These are phyloP conservation scores for Callinectes sapidus DNA, from an alignment of 2,888 invertebrate genomes.

Conservation along the genomic window DNA sequence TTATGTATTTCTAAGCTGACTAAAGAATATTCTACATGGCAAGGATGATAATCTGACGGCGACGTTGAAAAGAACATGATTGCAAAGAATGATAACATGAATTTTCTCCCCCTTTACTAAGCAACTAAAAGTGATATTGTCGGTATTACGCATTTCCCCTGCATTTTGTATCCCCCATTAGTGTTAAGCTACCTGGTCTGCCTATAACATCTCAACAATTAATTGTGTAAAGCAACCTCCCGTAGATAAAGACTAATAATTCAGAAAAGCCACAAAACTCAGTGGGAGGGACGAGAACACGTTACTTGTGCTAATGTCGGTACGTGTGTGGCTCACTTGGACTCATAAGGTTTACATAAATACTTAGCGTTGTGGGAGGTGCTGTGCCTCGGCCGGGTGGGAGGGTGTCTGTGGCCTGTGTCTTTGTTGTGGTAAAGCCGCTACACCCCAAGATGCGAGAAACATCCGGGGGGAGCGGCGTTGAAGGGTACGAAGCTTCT, in stretches of 20 bases:
- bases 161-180: not conserved
- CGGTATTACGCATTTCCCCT: not conserved
- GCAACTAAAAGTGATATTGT: not conserved
- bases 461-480: not conserved
- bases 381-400: not conserved
- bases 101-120: not conserved
- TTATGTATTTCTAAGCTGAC: not conserved
- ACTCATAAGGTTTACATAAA: not conserved
- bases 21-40: not conserved
- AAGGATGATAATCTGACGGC: not conserved
- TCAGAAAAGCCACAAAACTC: not conserved
- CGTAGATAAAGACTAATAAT: not conserved
- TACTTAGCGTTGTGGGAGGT: not conserved
- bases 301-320: not conserved
- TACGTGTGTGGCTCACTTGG: conserved; percentile 2
- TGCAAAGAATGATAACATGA: not conserved
- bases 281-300: not conserved
- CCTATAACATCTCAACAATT: not conserved
- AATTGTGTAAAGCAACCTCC: not conserved
- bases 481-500: too few relatives aligned
- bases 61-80: not conserved
- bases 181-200: not conserved
- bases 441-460: not conserved
- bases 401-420: not conserved
- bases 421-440: not conserved